These are phyloP conservation scores for Lasioglossum calceatum DNA, from an alignment of 2,888 invertebrate species.

Conservation along the genomic window DNA sequence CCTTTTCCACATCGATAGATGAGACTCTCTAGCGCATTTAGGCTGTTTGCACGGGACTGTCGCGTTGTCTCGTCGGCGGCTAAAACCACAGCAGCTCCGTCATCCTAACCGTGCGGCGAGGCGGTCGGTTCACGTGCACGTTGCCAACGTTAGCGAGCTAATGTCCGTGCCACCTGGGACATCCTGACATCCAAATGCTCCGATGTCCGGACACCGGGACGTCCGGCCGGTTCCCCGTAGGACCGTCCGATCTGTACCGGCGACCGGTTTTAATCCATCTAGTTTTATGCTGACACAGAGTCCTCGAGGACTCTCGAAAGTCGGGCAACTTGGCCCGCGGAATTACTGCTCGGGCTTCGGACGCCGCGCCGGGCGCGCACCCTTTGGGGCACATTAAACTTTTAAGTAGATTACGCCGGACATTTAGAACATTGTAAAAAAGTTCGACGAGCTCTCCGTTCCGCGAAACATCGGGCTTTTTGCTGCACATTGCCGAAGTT, in stretches of 20 bases:
- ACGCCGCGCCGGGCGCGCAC: neutral
- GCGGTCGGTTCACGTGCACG: constrained; percentile 62
- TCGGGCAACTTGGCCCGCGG: constrained; percentile 27
- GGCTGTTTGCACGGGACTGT: neutral
- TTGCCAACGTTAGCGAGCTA: constrained; percentile 56
- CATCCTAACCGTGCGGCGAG: constrained; percentile 52
- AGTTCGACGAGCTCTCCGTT: neutral
- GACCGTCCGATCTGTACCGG: constrained; percentile 26
- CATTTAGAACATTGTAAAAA: neutral
- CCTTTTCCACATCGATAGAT: neutral
- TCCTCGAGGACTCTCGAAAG: constrained; percentile 36
- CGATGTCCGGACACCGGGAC: constrained; percentile 42
- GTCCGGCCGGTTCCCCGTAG: constrained; percentile 20
- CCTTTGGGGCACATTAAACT: constrained; percentile 14
- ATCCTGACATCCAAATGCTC: constrained; percentile 64
- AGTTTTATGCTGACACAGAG: constrained; percentile 58
- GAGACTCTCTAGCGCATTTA: neutral
- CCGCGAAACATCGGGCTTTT: constrained; percentile 16
- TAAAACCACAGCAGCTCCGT: constrained; percentile 66
- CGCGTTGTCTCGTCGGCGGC: constrained; percentile 21
- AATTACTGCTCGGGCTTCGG: constrained; percentile 27
- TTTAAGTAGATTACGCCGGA: constrained; percentile 2
- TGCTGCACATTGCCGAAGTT: neutral
- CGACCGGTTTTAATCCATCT: constrained; percentile 62
- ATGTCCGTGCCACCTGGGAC: constrained; percentile 72